Percentiles rank a stretch among this genome's conserved stretches.
These are phyloP conservation scores for Patella depressa DNA, from an alignment of 2,888 invertebrate species.

Conservation along the genomic window DNA sequence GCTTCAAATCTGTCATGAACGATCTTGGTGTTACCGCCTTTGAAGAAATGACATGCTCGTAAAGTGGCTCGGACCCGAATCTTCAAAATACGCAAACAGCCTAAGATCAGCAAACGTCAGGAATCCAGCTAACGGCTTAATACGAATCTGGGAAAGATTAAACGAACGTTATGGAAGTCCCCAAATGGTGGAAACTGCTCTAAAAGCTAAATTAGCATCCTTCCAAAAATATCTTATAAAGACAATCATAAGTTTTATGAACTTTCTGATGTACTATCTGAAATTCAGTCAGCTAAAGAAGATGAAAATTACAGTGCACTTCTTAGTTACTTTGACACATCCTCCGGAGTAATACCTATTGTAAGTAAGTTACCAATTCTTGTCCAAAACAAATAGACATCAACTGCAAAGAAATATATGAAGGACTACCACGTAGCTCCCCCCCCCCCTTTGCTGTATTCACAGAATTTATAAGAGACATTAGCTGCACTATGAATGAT, in stretches of 20 bases:
- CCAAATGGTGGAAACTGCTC: too few relatives aligned
- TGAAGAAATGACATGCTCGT: neutral
- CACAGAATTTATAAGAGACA: too few relatives aligned
- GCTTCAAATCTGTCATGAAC: conserved; percentile 14
- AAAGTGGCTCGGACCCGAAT: neutral
- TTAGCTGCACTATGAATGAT: too few relatives aligned
- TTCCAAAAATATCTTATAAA: too few relatives aligned
- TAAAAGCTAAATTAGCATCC: too few relatives aligned
- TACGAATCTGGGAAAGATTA: conserved; percentile 6
- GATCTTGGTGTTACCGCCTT: conserved; percentile 12
- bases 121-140: neutral
- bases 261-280: too few relatives aligned
- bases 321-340: neutral
- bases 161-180: neutral
- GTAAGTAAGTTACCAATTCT: neutral
- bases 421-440: too few relatives aligned
- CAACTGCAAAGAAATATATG: neutral
- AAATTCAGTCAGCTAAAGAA: neutral
- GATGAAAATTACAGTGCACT: neutral
- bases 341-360: neutral
- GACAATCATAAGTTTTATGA: too few relatives aligned
- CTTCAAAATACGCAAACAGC: neutral
- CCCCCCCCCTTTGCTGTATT: too few relatives aligned
- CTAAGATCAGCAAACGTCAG: neutral
- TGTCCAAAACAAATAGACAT: neutral